These are phyloP conservation scores for Leucophenga varia DNA, from an alignment of 1,140 invertebrate genomes.

Conservation along the genomic window DNA sequence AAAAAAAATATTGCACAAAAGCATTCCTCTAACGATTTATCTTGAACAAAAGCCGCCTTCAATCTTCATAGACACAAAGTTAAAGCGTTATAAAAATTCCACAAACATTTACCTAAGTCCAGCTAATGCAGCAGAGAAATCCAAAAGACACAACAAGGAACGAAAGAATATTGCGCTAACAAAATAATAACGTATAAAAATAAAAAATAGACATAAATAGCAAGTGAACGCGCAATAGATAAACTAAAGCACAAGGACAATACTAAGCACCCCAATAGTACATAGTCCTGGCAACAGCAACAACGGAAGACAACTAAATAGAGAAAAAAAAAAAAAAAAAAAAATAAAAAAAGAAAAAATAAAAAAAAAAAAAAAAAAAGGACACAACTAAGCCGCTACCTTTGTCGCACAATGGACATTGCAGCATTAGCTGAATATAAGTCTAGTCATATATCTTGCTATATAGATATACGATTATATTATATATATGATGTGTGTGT, in stretches of 20 bases:
- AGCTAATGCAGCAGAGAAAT: constrained; percentile 10
- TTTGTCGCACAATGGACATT: not conserved
- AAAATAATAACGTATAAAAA: constrained; percentile 17
- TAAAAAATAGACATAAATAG: constrained; percentile 43
- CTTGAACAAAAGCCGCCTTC: constrained; percentile 14
- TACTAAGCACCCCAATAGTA: constrained; percentile 8
- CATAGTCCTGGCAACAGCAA: too few relatives aligned
- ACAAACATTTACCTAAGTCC: constrained; percentile 12
- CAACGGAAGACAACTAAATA: too few relatives aligned
- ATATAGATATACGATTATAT: not conserved
- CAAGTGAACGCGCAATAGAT: constrained; percentile 41
- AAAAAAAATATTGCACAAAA: too few relatives aligned
- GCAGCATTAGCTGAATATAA: not conserved
- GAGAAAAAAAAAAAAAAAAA: too few relatives aligned
- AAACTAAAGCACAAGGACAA: constrained; percentile 34
- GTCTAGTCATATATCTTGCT: not conserved
- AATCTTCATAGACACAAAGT: not conserved
- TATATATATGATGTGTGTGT: too few relatives aligned
- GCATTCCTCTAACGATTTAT: too few relatives aligned
- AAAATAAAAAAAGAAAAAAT: too few relatives aligned
- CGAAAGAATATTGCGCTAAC: constrained; percentile 5
- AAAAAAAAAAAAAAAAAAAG: not conserved
- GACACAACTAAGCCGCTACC: not conserved
- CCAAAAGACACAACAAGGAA: not conserved
- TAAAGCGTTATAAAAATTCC: constrained; percentile 4